Evolutionary conservation across 2,113 vertebrate species (phyloP), one percentile per base, ranked within the genome.

Genomic region (Hyla sarda): DNA sequence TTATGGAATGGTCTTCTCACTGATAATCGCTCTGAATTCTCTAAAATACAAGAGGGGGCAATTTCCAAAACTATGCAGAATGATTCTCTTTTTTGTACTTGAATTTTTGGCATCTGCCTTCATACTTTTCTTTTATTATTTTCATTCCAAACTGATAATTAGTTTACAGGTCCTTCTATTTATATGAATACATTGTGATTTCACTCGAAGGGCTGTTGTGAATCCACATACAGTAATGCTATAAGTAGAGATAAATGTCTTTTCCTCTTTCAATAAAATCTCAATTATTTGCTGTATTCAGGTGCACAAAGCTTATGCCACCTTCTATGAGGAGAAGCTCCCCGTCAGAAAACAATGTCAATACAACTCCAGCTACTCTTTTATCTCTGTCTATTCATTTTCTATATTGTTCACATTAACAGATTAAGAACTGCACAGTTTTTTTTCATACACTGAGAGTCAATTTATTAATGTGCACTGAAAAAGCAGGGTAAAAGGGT

Each of bases 1-100:
- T 76, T 84, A 76, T 65, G 41, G 83, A 84, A 75, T 76, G 62
- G 81, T 67, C 78, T 52, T n/a, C 82, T 83, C 82, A 72, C 48
- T 50, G 47, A 72, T 73, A 47, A 83, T 73, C 82, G 30, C 30
- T 69, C 62, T 41, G 67, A 73, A 71, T 73, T 83, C 73, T 52
- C 28, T 32, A 83, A 28, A 71, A 83, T 54, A 72, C 82, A 12
- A 74, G 48, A 60, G 67, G 52, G n/a, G 32, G 47, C 80, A 45
- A 41, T 83, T 83, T 74, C 71, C 69, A 60, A 41, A 73, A 19
- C 48, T 75, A 34, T 32, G 28, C 17, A 10, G 82, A 83, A 73
- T 60, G 50, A 58, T 47, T 56, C 45, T 72, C 48, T 56, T 71
- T 83, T 54, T 32, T 16, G 54, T 50, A 71, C 56, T 82, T 48